Evolutionary conservation across 1,140 invertebrate species (phyloP).

Genomic region (Aphelinus certus): DNA sequence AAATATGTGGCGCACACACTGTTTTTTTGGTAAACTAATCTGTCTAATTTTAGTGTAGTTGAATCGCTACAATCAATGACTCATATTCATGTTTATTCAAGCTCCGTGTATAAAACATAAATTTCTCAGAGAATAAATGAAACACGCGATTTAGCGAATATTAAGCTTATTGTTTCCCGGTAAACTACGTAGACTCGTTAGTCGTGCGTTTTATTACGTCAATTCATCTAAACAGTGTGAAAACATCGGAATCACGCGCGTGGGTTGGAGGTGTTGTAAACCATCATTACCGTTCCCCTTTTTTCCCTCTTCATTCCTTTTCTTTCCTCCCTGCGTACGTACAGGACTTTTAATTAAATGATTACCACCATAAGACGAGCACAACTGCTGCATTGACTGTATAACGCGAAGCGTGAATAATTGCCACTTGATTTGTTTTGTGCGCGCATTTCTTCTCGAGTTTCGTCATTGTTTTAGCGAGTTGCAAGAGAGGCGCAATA

Average conservation of each 20-base stretch:
- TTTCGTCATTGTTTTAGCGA: not conserved
- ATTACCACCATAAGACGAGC: not conserved
- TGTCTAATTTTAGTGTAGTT: too few species aligned
- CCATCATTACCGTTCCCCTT: not conserved
- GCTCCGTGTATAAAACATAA: too few species aligned
- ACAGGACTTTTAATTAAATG: conserved; percentile 12
- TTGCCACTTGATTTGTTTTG: conserved; percentile 14
- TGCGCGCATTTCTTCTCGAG: not conserved
- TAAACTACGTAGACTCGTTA: too few species aligned
- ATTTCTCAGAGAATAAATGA: too few species aligned
- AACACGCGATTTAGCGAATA: too few species aligned
- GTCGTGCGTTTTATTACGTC: not conserved
- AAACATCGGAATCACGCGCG: not conserved
- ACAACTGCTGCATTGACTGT: not conserved
- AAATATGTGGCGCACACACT: too few species aligned
- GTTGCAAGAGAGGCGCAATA: not conserved
- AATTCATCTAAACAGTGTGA: not conserved
- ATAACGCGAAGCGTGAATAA: conserved; percentile 6
- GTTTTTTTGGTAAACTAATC: too few species aligned
- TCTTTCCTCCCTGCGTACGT: too few species aligned
- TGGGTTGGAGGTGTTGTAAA: not conserved
- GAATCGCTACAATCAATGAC: too few species aligned
- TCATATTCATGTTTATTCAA: too few species aligned
- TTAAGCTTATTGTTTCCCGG: too few species aligned
- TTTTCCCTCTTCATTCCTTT: not conserved